Evolutionary conservation across 2,888 invertebrate genomes (phyloP).

Genomic region (Holacanthella duospinosa): DNA sequence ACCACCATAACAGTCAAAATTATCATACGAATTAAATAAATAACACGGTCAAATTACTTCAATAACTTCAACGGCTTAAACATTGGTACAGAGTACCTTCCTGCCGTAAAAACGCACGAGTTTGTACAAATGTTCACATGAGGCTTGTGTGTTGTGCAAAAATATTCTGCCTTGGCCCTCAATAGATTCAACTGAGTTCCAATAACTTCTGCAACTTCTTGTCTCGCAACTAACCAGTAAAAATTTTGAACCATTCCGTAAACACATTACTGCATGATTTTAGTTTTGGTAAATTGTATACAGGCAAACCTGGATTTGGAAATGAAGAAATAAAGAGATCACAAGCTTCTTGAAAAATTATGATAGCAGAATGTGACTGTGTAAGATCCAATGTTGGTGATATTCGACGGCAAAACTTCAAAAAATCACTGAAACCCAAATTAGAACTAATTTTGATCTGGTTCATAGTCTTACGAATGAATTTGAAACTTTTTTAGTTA

Average conservation of each 20-base stretch:
- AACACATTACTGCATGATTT: not conserved
- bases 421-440: conserved; percentile 67
- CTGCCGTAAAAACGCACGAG: conserved; percentile 55
- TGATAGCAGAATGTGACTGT: conserved; percentile 56
- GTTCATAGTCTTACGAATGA: not conserved
- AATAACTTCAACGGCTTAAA: conserved; percentile 10
- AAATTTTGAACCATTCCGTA: not conserved
- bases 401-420: conserved; percentile 80
- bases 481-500: not conserved
- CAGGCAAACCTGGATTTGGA: conserved; percentile 47
- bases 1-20: not conserved
- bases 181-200: conserved; percentile 71
- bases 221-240: conserved; percentile 49
- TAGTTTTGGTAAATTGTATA: no score
- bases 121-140: conserved; percentile 42
- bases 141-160: conserved; percentile 68
- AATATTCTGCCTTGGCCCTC: conserved; percentile 69
- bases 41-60: not conserved
- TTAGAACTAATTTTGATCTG: no score
- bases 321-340: conserved; percentile 82
- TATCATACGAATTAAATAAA: not conserved
- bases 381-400: conserved; percentile 61
- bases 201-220: conserved; percentile 60
- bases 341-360: conserved; percentile 74
- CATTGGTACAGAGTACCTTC: conserved; percentile 48